Evolutionary conservation across 2,888 invertebrate genomes (phyloP), one percentile per base, ranked within the genome.

Genomic region (Drosophila percnosoma): DNA sequence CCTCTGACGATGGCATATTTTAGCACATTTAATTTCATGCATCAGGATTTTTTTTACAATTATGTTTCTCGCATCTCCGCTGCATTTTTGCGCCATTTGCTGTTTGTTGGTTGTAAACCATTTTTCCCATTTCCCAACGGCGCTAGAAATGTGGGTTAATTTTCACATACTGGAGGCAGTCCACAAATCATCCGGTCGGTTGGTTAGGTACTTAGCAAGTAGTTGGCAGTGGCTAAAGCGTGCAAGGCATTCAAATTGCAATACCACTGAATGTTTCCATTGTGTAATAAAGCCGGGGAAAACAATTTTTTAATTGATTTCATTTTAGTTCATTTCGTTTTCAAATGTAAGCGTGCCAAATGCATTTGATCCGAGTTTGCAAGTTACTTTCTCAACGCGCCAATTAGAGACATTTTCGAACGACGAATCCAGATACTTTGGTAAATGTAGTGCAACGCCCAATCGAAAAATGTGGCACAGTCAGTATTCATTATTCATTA

Each of bases 181-280:
- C 62, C 67, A 73, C 76, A 80, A 83, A 80, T 83, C 73, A 80
- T 76, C 60, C 63, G 71, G 61, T 51, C 34, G 38, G 59, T 42
- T 61, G 42, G 38, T 52, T 52, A 71, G 57, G 11, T 45, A 68
- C 60, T 64, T 45, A 48, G 15, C 21, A 45, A 13, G 21, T 24
- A 45, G 60, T 61, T 64, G 34, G 40, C 24, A 55, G 62, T 33
- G 15, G 53, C 36, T 13, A 51, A 51, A 76, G 73, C 78, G 82
- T 87, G 86, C 70, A 75, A 75, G 77, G 77, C 90, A 91, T 91
- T 90, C 82, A 91, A 91, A 91, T 89, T 76, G 83, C 74, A 75
- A 78, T 78, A 61, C 63, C 78, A 69, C 40, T 65, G 64, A 60
- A 82, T 79, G 75, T 48, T 52, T 57, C 38, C 63, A 27, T 85